These are phyloP conservation scores for Pica pica DNA, from an alignment of 2,113 vertebrate species.

Conservation along the genomic window DNA sequence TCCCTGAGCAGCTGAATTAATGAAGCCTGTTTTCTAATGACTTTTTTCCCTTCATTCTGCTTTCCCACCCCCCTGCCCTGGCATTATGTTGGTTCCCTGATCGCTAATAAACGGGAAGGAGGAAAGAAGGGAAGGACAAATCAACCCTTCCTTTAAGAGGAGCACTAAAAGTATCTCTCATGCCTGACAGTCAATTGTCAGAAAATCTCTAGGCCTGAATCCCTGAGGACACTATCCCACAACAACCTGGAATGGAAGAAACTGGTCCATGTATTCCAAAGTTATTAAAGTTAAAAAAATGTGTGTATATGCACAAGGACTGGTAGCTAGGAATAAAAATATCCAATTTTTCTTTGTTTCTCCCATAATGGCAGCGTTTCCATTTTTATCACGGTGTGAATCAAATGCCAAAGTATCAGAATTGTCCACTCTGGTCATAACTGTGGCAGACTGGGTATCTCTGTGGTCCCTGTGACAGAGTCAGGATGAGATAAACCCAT, in stretches of 20 bases:
- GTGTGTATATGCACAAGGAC: background rate
- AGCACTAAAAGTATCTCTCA: background rate
- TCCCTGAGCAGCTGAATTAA: background rate
- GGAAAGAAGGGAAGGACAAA: background rate
- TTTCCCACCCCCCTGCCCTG: background rate
- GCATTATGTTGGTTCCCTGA: background rate
- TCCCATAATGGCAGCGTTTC: background rate
- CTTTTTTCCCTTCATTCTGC: background rate
- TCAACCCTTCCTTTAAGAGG: background rate
- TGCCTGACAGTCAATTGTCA: background rate
- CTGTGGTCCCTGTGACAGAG: background rate
- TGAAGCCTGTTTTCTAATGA: conserved; percentile 25
- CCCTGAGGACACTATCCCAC: background rate
- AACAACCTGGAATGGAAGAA: background rate
- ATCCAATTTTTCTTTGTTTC: background rate
- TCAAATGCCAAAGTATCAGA: background rate
- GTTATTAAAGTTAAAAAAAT: background rate
- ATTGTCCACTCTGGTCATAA: background rate
- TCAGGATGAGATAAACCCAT: background rate
- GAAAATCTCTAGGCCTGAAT: background rate
- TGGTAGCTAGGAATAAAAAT: background rate
- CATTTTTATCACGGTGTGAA: background rate
- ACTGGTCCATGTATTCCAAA: background rate
- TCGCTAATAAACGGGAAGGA: background rate
- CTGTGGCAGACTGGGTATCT: background rate